phyloP scores from a whole-genome alignment of 2,113 vertebrate species.

The Pseudonaja textilis region DNA sequence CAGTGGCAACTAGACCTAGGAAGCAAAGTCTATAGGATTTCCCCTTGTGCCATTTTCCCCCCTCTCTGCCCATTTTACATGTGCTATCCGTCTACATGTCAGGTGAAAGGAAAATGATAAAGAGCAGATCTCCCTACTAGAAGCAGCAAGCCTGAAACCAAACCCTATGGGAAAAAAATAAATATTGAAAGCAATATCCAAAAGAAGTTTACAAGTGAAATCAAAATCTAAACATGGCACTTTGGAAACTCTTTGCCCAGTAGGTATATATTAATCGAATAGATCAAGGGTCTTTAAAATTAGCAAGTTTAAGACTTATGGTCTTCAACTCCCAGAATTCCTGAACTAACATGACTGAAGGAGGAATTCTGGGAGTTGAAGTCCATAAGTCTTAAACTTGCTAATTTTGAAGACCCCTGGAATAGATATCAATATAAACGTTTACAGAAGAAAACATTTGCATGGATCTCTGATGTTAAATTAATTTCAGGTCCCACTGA shows the following conservation, averaged over 20 bases:
- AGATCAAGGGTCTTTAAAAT: too few relatives aligned
- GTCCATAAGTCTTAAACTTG: too few relatives aligned
- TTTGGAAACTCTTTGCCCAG: neutral
- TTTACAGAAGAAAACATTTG: slow-evolving; percentile 1
- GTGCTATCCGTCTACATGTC: neutral
- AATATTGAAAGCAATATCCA: neutral
- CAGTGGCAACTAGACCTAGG: neutral
- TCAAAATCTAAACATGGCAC: neutral
- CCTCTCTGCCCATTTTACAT: neutral
- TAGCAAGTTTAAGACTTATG: too few relatives aligned
- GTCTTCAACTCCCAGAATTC: too few relatives aligned
- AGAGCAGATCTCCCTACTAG: neutral
- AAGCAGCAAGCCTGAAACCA: neutral
- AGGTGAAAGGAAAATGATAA: neutral
- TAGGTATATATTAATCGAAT: slow-evolving; percentile 2
- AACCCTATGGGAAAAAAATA: neutral
- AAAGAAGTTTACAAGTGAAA: neutral
- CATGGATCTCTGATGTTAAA: neutral
- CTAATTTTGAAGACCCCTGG: too few relatives aligned
- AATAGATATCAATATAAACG: neutral
- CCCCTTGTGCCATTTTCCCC: neutral
- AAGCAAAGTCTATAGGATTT: neutral
- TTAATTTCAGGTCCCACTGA: neutral
- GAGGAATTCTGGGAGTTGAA: too few relatives aligned
- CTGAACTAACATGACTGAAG: too few relatives aligned